phyloP scores from a whole-genome alignment of 2,113 vertebrate genomes.

The Phrynosoma platyrhinos region DNA sequence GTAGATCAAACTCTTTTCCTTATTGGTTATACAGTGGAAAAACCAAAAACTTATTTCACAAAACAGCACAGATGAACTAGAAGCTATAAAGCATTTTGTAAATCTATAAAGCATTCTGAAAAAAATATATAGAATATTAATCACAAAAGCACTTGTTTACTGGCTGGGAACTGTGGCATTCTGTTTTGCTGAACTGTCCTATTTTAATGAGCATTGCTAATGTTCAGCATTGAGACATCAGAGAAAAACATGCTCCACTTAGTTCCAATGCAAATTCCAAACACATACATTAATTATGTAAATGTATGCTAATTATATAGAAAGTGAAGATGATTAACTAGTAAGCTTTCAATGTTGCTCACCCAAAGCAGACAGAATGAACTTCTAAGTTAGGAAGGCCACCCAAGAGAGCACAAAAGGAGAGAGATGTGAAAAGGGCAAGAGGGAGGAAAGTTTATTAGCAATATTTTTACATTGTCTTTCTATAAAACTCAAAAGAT shows the following conservation, averaged over 20 bases:
- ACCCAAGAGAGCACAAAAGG: neutral
- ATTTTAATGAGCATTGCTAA: slow-evolving; percentile 24
- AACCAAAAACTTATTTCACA: neutral
- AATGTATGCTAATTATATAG: slow-evolving; percentile 16
- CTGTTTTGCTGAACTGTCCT: neutral
- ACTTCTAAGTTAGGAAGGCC: neutral
- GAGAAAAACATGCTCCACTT: slow-evolving; percentile 30
- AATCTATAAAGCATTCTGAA: neutral
- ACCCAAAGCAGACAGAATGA: neutral
- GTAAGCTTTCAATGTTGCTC: slow-evolving; percentile 6
- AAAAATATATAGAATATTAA: slow-evolving; percentile 9
- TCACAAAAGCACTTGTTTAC: neutral
- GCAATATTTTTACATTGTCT: neutral
- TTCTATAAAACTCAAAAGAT: neutral
- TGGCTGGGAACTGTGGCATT: neutral
- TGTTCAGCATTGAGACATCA: neutral
- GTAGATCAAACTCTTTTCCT: too few relatives aligned
- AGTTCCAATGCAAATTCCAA: slow-evolving; percentile 17
- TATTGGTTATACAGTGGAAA: neutral
- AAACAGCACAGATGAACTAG: neutral
- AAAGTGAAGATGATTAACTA: slow-evolving; percentile 1
- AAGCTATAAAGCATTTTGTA: neutral
- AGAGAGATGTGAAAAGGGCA: neutral
- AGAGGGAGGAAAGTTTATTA: neutral
- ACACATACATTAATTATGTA: slow-evolving; percentile 19